Evolutionary conservation across 2,888 invertebrate genomes (phyloP).

Genomic region (Rhamnusium bicolor): DNA sequence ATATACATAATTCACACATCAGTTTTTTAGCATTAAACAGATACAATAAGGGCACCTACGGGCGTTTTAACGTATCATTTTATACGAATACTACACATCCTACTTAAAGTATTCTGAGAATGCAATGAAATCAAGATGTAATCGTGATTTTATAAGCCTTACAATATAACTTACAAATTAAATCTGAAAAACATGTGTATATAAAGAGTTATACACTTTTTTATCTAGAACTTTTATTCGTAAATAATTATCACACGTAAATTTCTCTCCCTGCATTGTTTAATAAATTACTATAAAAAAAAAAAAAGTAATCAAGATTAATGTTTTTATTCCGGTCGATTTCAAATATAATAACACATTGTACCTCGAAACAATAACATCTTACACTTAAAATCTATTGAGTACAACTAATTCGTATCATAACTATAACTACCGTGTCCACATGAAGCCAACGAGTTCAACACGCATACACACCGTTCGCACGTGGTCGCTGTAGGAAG

Average conservation of each 20-base stretch:
- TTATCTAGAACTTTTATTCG: background rate
- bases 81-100: too few relatives aligned
- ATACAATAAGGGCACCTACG: too few relatives aligned
- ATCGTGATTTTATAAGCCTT: too few relatives aligned
- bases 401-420: constrained; percentile 12
- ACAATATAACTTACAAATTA: background rate
- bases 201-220: background rate
- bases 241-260: background rate
- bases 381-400: constrained; percentile 33
- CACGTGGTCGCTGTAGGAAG: constrained; percentile 83
- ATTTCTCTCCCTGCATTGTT: background rate
- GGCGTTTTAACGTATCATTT: too few relatives aligned
- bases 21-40: too few relatives aligned
- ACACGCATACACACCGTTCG: constrained; percentile 87
- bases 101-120: too few relatives aligned
- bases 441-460: constrained; percentile 86
- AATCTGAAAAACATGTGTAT: background rate
- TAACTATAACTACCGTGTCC: constrained; percentile 77
- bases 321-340: background rate
- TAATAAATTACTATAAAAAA: background rate
- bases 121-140: too few relatives aligned
- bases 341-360: constrained; percentile 31
- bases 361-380: background rate
- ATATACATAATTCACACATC: too few relatives aligned
- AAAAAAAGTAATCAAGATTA: constrained; percentile 20